These are phyloP conservation scores for Philonicus albiceps DNA, from an alignment of 2,888 invertebrate genomes.

Conservation along the genomic window DNA sequence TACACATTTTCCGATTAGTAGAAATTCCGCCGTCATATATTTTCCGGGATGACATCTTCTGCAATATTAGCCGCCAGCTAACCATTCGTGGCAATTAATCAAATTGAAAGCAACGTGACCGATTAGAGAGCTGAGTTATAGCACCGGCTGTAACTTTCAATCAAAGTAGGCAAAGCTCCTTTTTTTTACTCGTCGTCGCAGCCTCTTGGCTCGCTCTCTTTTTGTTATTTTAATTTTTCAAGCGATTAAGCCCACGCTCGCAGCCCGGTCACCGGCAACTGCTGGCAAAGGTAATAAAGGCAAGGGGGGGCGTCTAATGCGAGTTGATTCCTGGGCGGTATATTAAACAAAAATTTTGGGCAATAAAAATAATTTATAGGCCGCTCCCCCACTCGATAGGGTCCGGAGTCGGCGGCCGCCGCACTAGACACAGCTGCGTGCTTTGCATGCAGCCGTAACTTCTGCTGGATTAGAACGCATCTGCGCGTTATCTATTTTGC, in stretches of 20 bases:
- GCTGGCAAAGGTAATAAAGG: slow-evolving; percentile 32
- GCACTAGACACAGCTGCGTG: slow-evolving; percentile 11
- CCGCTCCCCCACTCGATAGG: slow-evolving; percentile 1
- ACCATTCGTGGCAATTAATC: slow-evolving; percentile 52
- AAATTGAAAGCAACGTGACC: slow-evolving; percentile 52
- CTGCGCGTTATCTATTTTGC: background rate
- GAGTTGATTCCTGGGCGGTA: slow-evolving; percentile 43
- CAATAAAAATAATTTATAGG: slow-evolving; percentile 48
- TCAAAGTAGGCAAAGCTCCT: slow-evolving; percentile 40
- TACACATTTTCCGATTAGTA: slow-evolving; percentile 35
- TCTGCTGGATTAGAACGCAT: slow-evolving; percentile 26
- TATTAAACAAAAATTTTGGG: slow-evolving; percentile 47
- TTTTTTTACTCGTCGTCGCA: background rate
- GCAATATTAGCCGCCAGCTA: slow-evolving; percentile 41
- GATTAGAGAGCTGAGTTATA: slow-evolving; percentile 52
- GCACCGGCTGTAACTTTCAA: slow-evolving; percentile 48
- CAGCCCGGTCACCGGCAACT: background rate
- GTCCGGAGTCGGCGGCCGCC: background rate
- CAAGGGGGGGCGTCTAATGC: slow-evolving; percentile 40
- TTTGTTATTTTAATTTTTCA: slow-evolving; percentile 43
- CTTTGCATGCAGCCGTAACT: slow-evolving; percentile 17
- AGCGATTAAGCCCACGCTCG: slow-evolving; percentile 42
- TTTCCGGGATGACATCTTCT: slow-evolving; percentile 39
- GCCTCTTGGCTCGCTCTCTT: background rate
- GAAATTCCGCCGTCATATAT: slow-evolving; percentile 32